A percentile compares a stretch with the other conserved stretches of the same genome.
These are phyloP conservation scores for Oenanthe oenanthe DNA, from an alignment of 2,113 vertebrate species.

Conservation along the genomic window DNA sequence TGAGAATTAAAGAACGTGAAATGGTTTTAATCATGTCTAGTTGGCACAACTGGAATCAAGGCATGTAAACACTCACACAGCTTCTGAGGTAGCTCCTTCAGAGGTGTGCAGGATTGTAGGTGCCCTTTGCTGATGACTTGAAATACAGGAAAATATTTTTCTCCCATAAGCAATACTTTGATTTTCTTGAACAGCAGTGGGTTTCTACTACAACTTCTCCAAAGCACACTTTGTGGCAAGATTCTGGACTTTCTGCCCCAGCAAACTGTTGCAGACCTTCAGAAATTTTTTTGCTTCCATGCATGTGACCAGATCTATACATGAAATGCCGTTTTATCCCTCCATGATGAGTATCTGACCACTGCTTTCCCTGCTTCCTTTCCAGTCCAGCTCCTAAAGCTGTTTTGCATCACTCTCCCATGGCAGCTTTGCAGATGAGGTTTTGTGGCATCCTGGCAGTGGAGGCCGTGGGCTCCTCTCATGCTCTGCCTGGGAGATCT, in stretches of 20 bases:
- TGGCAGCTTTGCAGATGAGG: background rate
- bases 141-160: background rate
- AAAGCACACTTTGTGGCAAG: background rate
- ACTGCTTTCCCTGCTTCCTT: background rate
- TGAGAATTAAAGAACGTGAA: background rate
- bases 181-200: background rate
- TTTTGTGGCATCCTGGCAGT: background rate
- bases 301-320: background rate
- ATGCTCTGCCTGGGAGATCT: background rate
- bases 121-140: background rate
- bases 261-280: background rate
- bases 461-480: background rate
- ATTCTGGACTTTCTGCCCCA: background rate
- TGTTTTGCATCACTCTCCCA: background rate
- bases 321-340: background rate
- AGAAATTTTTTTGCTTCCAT: background rate
- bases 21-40: background rate
- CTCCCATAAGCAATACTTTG: accelerated
- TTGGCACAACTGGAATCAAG: background rate
- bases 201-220: background rate
- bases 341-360: background rate
- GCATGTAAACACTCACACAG: background rate
- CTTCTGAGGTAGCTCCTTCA: background rate
- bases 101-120: accelerated
- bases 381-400: background rate